Evolutionary conservation across 2,113 vertebrate species (phyloP), one percentile per base, ranked within the genome.

Genomic region (Rhineura floridana): DNA sequence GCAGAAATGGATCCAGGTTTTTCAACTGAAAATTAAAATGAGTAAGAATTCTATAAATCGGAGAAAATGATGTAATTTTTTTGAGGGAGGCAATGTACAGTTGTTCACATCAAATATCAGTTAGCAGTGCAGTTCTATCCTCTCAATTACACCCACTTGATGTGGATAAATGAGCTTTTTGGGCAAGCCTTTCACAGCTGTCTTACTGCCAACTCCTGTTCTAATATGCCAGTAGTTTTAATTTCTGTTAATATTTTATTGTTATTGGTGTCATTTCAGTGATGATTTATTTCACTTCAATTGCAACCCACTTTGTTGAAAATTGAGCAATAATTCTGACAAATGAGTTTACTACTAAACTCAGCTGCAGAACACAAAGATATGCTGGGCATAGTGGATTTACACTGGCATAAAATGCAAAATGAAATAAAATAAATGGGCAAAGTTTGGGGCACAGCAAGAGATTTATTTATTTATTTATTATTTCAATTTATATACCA

Each of bases 1-100:
- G 94, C 91, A 98, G 95, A 92, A 98, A 98, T 23, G 98, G 98
- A 94, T 98, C 98, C 93, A 98, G 87, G 93, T 97, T 97, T 88
- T 90, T 96, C 79, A 98, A 94, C 98, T 98, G 88, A 86, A 96
- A 93, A 80, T 86, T 52, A 4, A 84, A 78, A 77, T 46, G 19
- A 63, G 25, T 8, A 86, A 75, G 4, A 46, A 46, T 19, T n/a
- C 46, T 36, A 12, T 17, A 83, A 52, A 7, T 36, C 36, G 69
- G 9, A 2, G 2, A 13, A 67, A 50, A 48, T 15, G 23, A 42
- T 63, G 1, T 25, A 19, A 17, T 55, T 44, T 46, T 17, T 30
- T 86, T 15, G 7, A 30, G 25, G 28, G 62, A 67, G 44, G 21
- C 11, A 78, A 78, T 39, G 42, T 28, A 42, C 17, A 55, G 44